Base-by-base conservation (phyloP, 2,888 invertebrate species). In the Spodoptera picta region DNA sequence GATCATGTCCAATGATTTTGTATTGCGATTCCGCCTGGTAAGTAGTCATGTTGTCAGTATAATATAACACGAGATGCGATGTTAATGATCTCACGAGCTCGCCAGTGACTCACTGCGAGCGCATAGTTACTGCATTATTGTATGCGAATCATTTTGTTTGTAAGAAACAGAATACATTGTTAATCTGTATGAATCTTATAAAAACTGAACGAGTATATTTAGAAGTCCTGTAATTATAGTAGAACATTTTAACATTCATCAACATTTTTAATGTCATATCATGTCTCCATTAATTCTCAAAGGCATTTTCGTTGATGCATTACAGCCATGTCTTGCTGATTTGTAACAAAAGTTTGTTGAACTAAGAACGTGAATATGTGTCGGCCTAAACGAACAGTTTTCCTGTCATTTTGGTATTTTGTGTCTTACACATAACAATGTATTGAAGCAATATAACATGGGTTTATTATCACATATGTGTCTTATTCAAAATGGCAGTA, bases 401-500 rank as follows among this genome's bases (percentile, higher is more conserved):
- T 80, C 57, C 78, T 79, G 79, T 65, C 79, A 80, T 71, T 80
- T 79, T 79, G 79, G 75, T 73, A 74, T 77, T 78, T 73, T 75
- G 73, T 77, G 59, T 76, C 49, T 68, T 69, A 72, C 69, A 77
- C 79, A 79, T 70, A 79, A 75, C 62, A 65, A 72, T 79, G 72
- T 71, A 79, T 76, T 56, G 60, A 86, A 85, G 82, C 85, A 86
- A 83, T 84, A 83, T 75, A 69, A 75, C 70, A 70, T 69, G 69
- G 59, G 69, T 75, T 66, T 73, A 62, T 70, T 63, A 77, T 76
- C 75, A 75, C 73, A 43, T 36, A 73, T 65, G 80, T 80, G 78
- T 79, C 79, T 79, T 79, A 77, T 83, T 80, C 84, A 84, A 87
- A 87, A 84, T 88, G 87, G 83, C 87, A 85, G 86, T 77, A 69